Conservation (phyloP, 2,113 vertebrate species). For the Centropristis striata region DNA sequence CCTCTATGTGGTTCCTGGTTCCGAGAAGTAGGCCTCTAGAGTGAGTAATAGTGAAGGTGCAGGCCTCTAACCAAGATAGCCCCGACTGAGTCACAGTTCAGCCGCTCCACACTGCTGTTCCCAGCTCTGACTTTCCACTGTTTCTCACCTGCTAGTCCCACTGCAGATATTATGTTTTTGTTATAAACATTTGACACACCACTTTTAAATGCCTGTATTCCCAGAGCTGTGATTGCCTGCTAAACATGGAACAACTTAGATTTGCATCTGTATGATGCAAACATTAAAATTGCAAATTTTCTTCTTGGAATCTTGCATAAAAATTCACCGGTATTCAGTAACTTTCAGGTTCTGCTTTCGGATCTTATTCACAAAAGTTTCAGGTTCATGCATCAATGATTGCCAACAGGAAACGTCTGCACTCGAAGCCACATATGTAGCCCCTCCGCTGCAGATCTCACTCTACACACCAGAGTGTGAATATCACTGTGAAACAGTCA, state of each 20-base stretch:
- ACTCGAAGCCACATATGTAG: conserved; percentile 27
- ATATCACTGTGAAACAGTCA: conserved; percentile 69
- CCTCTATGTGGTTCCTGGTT: conserved; percentile 85
- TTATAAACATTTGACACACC: not conserved
- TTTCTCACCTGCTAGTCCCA: conserved; percentile 11
- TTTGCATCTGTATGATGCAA: not conserved
- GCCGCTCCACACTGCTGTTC: conserved; percentile 51
- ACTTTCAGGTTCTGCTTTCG: conserved; percentile 38
- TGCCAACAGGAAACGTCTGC: conserved; percentile 77
- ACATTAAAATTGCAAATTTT: not conserved
- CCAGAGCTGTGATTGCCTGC: not conserved
- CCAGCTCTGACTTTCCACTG: conserved; percentile 62
- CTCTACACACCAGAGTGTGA: conserved; percentile 20
- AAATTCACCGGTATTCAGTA: not conserved
- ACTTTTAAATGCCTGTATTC: not conserved
- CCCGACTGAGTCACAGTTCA: conserved; percentile 80
- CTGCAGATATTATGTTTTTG: not conserved
- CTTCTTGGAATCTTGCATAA: not conserved
- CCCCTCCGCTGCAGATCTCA: conserved; percentile 33
- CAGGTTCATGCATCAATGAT: conserved; percentile 55
- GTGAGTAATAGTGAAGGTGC: conserved; percentile 87
- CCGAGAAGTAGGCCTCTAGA: conserved; percentile 82
- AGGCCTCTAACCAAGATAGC: conserved; percentile 73
- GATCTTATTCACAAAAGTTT: conserved; percentile 70
- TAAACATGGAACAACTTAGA: not conserved